Evolutionary conservation across 2,113 vertebrate genomes (phyloP).

Genomic region (Rhipidura dahli): DNA sequence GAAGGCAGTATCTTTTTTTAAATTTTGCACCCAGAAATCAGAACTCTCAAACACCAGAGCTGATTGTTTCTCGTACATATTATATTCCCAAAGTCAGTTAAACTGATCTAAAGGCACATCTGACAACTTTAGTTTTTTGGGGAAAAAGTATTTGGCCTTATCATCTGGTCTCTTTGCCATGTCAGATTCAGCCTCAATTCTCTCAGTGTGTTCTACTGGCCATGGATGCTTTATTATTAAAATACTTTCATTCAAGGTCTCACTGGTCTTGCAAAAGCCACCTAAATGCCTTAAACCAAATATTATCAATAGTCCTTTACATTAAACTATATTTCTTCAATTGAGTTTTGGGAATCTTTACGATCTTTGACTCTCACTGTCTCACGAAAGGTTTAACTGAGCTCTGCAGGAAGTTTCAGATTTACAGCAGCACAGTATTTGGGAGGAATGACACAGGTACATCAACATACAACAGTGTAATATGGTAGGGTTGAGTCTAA

Average conservation of each 20-base stretch:
- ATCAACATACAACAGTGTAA: neutral
- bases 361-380: neutral
- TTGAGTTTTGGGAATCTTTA: neutral
- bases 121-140: neutral
- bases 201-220: neutral
- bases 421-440: neutral
- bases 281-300: neutral
- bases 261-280: neutral
- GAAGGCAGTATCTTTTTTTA: fast-evolving
- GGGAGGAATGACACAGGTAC: neutral
- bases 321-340: neutral
- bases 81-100: neutral
- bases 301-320: neutral
- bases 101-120: neutral
- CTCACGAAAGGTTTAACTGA: neutral
- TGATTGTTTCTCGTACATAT: neutral
- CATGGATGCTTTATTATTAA: neutral
- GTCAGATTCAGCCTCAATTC: neutral
- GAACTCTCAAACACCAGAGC: neutral
- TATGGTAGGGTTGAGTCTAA: neutral
- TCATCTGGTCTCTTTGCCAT: neutral
- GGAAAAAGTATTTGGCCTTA: neutral
- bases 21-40: neutral
- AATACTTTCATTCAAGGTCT: neutral
- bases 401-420: neutral